Evolutionary conservation across 2,113 vertebrate genomes (phyloP).

Genomic region (Lycaon pictus): DNA sequence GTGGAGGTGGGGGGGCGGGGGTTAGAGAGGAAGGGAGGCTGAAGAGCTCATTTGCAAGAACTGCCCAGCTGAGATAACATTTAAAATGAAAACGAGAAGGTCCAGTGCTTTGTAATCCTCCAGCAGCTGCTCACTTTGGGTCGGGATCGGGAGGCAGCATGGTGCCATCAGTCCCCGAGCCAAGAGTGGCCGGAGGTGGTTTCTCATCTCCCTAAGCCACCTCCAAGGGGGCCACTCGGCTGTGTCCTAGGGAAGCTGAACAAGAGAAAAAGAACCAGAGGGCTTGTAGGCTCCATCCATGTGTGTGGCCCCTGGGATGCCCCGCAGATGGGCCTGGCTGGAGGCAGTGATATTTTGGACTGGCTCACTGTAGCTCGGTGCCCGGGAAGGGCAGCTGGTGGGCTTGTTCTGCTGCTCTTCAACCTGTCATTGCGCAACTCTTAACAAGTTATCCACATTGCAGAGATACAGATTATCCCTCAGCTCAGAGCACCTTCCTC

Average conservation of each 20-base stretch:
- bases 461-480: slow-evolving; percentile 62
- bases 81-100: slow-evolving; percentile 60
- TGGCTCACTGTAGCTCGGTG: slow-evolving; percentile 46
- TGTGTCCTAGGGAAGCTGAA: slow-evolving; percentile 37
- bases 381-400: slow-evolving; percentile 67
- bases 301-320: slow-evolving; percentile 56
- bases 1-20: neutral
- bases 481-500: neutral
- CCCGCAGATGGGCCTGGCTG: slow-evolving; percentile 35
- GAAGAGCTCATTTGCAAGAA: slow-evolving; percentile 66
- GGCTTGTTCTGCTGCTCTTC: slow-evolving; percentile 75
- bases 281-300: neutral
- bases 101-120: slow-evolving; percentile 65
- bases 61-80: slow-evolving; percentile 75
- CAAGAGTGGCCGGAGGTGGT: neutral
- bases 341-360: slow-evolving; percentile 67
- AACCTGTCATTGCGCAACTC: slow-evolving; percentile 72
- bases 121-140: slow-evolving; percentile 79
- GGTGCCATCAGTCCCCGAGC: neutral
- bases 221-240: neutral
- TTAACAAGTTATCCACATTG: slow-evolving; percentile 61
- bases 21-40: neutral
- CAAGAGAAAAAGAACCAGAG: neutral
- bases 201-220: slow-evolving; percentile 62
- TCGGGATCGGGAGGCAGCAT: neutral